Conservation (phyloP, 2,113 vertebrate genomes). For the Morone chrysops region DNA sequence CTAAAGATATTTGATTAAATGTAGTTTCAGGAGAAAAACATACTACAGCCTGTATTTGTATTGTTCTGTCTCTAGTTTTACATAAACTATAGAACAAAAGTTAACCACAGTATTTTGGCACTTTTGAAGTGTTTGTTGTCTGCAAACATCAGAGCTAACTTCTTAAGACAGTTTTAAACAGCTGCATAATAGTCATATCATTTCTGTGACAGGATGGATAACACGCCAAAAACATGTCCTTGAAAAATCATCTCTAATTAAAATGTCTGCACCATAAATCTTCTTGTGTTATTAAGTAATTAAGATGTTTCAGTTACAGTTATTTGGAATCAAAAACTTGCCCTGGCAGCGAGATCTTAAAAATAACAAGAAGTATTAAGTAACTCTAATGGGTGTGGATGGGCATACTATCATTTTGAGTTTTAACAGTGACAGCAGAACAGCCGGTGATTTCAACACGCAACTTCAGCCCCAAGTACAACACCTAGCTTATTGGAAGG, state of each 20-base stretch:
- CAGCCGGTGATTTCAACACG: conserved; percentile 30
- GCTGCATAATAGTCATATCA: not conserved
- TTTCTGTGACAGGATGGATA: not conserved
- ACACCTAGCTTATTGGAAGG: not conserved
- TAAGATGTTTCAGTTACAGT: not conserved
- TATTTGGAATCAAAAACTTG: conserved; percentile 10
- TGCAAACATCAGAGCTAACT: conserved; percentile 5
- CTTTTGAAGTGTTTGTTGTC: not conserved
- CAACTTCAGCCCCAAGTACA: conserved; percentile 16
- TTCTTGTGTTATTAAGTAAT: conserved; percentile 4
- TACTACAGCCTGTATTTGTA: not conserved
- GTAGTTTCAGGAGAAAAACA: conserved; percentile 16
- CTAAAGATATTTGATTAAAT: conserved; percentile 20
- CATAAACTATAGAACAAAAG: conserved; percentile 10
- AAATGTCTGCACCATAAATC: not conserved
- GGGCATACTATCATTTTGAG: conserved; percentile 22
- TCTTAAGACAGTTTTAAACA: not conserved
- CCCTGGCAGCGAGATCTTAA: conserved; percentile 1
- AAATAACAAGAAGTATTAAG: conserved; percentile 24
- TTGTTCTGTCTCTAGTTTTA: not conserved
- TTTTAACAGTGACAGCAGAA: conserved; percentile 29
- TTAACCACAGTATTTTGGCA: not conserved
- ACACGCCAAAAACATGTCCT: not conserved
- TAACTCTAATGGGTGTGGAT: conserved; percentile 2
- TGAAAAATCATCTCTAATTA: not conserved